A percentile compares a stretch with the other conserved stretches of the same genome.
Evolutionary conservation across 2,888 invertebrate genomes (phyloP).

Genomic region (Chesias legatella): DNA sequence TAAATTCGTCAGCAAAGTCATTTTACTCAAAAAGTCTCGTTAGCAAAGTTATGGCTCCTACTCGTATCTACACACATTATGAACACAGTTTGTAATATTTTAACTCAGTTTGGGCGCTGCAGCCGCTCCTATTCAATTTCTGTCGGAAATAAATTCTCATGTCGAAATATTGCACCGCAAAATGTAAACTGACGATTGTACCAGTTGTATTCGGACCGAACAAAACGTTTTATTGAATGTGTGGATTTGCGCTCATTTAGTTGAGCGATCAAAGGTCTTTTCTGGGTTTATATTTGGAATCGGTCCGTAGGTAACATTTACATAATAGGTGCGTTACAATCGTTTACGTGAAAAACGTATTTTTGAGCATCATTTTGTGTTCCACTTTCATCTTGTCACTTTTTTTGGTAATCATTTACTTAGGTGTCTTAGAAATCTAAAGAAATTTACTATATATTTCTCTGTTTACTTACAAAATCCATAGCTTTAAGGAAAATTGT

Average conservation of each 20-base stretch:
- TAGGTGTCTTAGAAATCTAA: too few relatives aligned
- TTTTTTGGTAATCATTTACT: too few relatives aligned
- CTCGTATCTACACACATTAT: conserved; percentile 11
- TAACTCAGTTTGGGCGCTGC: conserved; percentile 17
- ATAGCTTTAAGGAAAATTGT: too few relatives aligned
- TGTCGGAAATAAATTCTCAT: conserved; percentile 46
- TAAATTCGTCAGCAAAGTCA: too few relatives aligned
- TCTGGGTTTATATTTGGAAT: too few relatives aligned
- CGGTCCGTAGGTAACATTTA: too few relatives aligned
- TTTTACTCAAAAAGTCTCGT: conserved; percentile 8
- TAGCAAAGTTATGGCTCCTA: conserved; percentile 20
- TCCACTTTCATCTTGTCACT: too few relatives aligned
- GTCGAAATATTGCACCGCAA: conserved; percentile 45
- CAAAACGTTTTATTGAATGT: conserved; percentile 26
- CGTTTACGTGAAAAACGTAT: too few relatives aligned
- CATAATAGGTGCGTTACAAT: too few relatives aligned
- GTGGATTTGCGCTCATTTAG: conserved; percentile 35
- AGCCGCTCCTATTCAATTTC: conserved; percentile 43
- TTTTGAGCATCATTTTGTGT: too few relatives aligned
- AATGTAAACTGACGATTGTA: conserved; percentile 34
- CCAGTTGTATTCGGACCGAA: conserved; percentile 24
- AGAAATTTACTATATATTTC: too few relatives aligned
- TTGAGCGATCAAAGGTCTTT: conserved; percentile 7
- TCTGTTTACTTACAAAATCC: too few relatives aligned
- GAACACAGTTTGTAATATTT: conserved; percentile 17